phyloP scores from a whole-genome alignment of 2,113 vertebrate genomes.

The Shinisaurus crocodilurus region DNA sequence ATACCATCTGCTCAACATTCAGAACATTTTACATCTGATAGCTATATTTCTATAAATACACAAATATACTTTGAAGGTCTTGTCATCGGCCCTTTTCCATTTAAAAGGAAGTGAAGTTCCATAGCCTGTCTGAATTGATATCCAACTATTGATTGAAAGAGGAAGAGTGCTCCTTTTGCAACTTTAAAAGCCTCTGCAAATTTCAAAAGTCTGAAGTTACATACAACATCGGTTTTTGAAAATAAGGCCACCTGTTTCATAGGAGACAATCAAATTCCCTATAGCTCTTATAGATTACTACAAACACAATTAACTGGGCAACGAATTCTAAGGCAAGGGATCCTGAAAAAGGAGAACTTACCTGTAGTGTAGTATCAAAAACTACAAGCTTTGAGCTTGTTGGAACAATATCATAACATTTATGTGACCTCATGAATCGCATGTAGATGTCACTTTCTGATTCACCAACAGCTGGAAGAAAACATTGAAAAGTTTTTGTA shows the following conservation, averaged over 20 bases:
- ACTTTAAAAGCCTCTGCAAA: background rate
- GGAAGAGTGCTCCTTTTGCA: background rate
- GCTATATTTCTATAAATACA: background rate
- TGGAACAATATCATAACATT: slow-evolving; percentile 98
- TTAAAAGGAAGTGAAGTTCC: background rate
- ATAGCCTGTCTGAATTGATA: background rate
- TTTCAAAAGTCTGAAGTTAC: background rate
- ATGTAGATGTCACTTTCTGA: slow-evolving; percentile 96
- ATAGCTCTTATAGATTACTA: background rate
- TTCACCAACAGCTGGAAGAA: slow-evolving; percentile 83
- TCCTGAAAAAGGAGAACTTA: slow-evolving; percentile 69
- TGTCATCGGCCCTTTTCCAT: background rate
- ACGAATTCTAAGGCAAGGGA: background rate
- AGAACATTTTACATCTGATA: background rate
- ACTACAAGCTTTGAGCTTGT: slow-evolving; percentile 98
- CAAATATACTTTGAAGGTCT: background rate
- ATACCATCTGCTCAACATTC: background rate
- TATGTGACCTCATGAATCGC: slow-evolving; percentile 98
- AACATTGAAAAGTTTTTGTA: slow-evolving; percentile 42
- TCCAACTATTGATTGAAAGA: background rate
- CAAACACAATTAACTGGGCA: accelerated
- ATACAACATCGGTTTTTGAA: background rate
- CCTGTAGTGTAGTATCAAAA: slow-evolving; percentile 97
- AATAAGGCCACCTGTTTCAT: background rate
- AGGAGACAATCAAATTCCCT: background rate